phyloP scores from a whole-genome alignment of 2,797 vertebrate species.

The Hoplostethus mediterraneus region DNA sequence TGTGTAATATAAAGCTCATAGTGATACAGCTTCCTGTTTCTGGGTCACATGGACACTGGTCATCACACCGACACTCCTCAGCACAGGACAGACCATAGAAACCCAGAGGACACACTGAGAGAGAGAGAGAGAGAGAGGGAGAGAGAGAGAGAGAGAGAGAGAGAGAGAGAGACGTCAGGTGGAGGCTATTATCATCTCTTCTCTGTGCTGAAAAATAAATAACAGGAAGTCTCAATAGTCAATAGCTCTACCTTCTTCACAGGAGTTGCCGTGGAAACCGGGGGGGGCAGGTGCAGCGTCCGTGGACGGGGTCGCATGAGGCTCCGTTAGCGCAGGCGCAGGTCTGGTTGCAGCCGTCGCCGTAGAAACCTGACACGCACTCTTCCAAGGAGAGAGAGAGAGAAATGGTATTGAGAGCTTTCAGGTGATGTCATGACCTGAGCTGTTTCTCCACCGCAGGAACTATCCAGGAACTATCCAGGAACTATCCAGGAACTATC shows the following conservation, averaged over 20 bases:
- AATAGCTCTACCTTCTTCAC: constrained; percentile 84
- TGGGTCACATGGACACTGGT: constrained; percentile 87
- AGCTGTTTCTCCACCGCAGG: too few species aligned
- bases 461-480: too few species aligned
- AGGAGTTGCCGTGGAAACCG: constrained; percentile 84
- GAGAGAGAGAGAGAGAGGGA: constrained; percentile 1
- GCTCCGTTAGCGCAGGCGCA: constrained; percentile 87
- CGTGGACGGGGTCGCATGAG: constrained; percentile 84
- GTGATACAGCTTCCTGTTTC: constrained; percentile 88
- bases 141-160: too few species aligned
- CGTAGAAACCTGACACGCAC: constrained; percentile 88
- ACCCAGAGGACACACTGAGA: constrained; percentile 88
- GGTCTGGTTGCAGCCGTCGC: constrained; percentile 82
- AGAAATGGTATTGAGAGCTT: too few species aligned
- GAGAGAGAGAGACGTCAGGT: too few species aligned
- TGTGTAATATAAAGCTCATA: constrained; percentile 74
- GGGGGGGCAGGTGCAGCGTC: constrained; percentile 85
- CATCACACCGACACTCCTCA: constrained; percentile 83
- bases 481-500: too few species aligned
- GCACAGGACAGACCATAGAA: constrained; percentile 86
- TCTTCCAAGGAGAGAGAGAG: constrained; percentile 70
- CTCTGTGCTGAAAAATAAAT: too few species aligned
- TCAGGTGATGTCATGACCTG: too few species aligned
- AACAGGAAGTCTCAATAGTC: neutral
- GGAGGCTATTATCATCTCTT: too few species aligned